phyloP scores from a whole-genome alignment of 1,140 invertebrate genomes.

The Luehdorfia chinensis region DNA sequence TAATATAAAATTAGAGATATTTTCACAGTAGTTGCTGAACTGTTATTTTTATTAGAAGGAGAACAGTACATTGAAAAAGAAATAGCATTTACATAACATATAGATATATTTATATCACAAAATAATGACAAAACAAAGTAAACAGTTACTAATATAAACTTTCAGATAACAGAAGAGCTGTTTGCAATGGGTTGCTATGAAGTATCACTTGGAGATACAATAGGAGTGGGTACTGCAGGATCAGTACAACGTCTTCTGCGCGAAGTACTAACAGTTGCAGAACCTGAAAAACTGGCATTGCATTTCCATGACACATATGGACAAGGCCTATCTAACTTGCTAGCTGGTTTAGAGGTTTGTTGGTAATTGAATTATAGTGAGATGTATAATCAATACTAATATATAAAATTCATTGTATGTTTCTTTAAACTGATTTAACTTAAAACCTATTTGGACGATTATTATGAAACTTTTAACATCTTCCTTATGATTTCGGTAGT shows the following conservation, averaged over 20 bases:
- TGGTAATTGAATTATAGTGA: not conserved
- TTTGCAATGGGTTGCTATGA: slow-evolving; percentile 94
- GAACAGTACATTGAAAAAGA: no score
- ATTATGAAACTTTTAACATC: no score
- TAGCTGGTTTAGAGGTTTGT: slow-evolving; percentile 86
- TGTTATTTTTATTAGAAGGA: no score
- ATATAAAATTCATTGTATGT: not conserved
- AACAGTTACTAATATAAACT: no score
- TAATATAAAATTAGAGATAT: no score
- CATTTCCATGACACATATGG: slow-evolving; percentile 99
- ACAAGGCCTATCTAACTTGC: slow-evolving; percentile 95
- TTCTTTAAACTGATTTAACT: slow-evolving; percentile 3
- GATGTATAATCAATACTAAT: not conserved
- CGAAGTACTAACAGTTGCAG: slow-evolving; percentile 83
- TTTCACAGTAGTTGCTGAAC: no score
- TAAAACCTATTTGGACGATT: no score
- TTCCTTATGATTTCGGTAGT: no score
- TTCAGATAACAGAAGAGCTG: slow-evolving; percentile 81
- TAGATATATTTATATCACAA: no score
- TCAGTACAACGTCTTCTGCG: slow-evolving; percentile 87
- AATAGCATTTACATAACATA: no score
- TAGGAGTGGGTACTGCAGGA: slow-evolving; percentile 95
- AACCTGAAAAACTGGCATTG: slow-evolving; percentile 87
- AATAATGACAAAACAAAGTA: no score
- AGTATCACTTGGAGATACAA: slow-evolving; percentile 97